Evolutionary conservation across 2,113 vertebrate genomes (phyloP).

Genomic region (Gavialis gangeticus): DNA sequence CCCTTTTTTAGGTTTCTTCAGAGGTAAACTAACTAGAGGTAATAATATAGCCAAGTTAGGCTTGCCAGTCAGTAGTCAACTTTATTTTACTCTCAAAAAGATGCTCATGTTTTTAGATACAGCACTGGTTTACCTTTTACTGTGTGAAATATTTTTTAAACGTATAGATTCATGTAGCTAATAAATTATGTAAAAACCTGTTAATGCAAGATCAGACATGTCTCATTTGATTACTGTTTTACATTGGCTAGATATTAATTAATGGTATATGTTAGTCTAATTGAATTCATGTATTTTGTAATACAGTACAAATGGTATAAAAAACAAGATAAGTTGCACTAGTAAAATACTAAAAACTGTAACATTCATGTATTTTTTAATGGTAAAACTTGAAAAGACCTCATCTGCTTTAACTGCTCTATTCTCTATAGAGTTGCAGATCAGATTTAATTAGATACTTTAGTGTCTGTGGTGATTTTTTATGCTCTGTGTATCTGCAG

Average conservation of each 20-base stretch:
- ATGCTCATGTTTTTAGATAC: neutral
- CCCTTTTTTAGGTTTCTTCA: neutral
- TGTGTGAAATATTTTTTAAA: neutral
- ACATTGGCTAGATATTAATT: neutral
- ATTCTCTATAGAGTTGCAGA: conserved; percentile 37
- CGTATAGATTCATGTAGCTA: neutral
- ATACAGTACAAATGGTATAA: neutral
- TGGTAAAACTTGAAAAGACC: neutral
- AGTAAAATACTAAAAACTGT: neutral
- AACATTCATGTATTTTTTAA: neutral
- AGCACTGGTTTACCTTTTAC: neutral
- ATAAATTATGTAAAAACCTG: neutral
- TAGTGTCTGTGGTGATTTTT: conserved; percentile 15
- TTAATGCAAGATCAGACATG: neutral
- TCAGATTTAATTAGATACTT: conserved; percentile 63
- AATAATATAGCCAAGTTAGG: neutral
- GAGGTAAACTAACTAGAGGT: neutral
- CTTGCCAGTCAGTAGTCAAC: neutral
- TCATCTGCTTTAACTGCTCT: conserved; percentile 17
- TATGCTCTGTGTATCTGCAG: neutral
- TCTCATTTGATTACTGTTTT: neutral
- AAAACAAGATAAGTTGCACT: neutral
- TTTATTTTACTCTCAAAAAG: neutral
- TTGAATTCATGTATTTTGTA: neutral
- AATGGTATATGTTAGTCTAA: neutral